phyloP scores from a whole-genome alignment of 2,797 vertebrate genomes.

The Cheirogaleus major region DNA sequence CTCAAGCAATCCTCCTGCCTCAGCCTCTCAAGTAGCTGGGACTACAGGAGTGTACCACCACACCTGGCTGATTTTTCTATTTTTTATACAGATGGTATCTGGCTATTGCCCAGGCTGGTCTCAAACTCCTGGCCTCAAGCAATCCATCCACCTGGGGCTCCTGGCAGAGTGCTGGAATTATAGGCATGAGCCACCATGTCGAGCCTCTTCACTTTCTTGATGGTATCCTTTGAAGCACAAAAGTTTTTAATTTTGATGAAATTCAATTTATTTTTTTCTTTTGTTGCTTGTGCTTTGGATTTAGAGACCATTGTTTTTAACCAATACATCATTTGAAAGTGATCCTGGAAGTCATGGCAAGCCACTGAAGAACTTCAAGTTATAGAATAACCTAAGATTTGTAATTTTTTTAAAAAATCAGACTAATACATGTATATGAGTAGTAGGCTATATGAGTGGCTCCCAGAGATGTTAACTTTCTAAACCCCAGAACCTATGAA shows the following conservation, averaged over 20 bases:
- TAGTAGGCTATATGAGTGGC: neutral
- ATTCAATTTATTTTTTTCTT: neutral
- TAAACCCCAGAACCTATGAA: neutral
- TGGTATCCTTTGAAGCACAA: neutral
- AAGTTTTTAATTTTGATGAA: neutral
- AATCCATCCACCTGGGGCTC: neutral
- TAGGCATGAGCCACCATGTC: neutral
- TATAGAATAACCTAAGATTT: conserved; percentile 18
- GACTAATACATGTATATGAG: neutral
- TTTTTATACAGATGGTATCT: too few relatives aligned
- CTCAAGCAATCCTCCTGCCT: too few relatives aligned
- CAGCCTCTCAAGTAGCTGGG: too few relatives aligned
- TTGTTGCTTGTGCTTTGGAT: neutral
- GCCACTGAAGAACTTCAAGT: neutral
- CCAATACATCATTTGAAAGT: neutral
- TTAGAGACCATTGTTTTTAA: conserved; percentile 32
- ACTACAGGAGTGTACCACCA: too few relatives aligned
- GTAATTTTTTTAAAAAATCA: neutral
- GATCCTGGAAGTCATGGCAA: neutral
- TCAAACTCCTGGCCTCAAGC: neutral
- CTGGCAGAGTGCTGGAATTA: neutral
- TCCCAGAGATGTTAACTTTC: neutral
- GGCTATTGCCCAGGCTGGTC: too few relatives aligned
- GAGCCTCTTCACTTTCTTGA: neutral
- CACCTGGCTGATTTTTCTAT: too few relatives aligned